phyloP scores from a whole-genome alignment of 1,140 invertebrate genomes.

The Diplogasteroides magnus region DNA sequence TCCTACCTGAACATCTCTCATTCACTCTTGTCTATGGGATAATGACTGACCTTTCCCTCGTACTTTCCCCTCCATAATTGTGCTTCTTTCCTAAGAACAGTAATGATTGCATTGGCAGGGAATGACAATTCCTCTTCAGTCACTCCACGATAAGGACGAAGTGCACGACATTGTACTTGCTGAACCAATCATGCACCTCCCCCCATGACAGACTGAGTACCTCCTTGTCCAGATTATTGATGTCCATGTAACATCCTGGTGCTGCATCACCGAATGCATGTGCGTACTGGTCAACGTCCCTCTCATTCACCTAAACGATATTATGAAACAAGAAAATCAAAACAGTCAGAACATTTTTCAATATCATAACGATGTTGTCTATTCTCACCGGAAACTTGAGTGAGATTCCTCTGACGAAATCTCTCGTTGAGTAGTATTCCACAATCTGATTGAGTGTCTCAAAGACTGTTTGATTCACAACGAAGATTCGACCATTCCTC shows the following conservation, averaged over 20 bases:
- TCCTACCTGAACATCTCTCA: conserved; percentile 28
- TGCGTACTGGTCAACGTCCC: conserved; percentile 40
- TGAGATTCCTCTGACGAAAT: conserved; percentile 50
- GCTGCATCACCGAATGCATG: conserved; percentile 4
- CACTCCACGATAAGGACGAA: conserved; percentile 38
- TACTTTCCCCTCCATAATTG: conserved; percentile 48
- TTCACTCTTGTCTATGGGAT: neutral
- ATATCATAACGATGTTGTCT: too few species aligned
- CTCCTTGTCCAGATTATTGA: conserved; percentile 48
- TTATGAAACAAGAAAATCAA: too few species aligned
- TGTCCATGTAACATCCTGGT: conserved; percentile 51
- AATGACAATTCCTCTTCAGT: conserved; percentile 39
- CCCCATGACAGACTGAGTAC: too few species aligned
- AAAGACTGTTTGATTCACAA: conserved; percentile 53
- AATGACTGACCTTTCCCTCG: neutral
- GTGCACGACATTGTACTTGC: conserved; percentile 34
- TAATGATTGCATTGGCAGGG: conserved; percentile 41
- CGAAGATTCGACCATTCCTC: conserved; percentile 53
- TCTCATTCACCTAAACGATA: conserved; percentile 40
- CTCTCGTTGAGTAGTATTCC: conserved; percentile 43
- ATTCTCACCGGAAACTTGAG: conserved; percentile 38
- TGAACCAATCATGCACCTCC: conserved; percentile 18
- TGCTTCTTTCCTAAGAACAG: conserved; percentile 42
- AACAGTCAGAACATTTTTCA: too few species aligned
- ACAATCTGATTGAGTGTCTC: conserved; percentile 54